Conservation (phyloP, 2,797 vertebrate genomes). For the Bryconaethiops microstoma region DNA sequence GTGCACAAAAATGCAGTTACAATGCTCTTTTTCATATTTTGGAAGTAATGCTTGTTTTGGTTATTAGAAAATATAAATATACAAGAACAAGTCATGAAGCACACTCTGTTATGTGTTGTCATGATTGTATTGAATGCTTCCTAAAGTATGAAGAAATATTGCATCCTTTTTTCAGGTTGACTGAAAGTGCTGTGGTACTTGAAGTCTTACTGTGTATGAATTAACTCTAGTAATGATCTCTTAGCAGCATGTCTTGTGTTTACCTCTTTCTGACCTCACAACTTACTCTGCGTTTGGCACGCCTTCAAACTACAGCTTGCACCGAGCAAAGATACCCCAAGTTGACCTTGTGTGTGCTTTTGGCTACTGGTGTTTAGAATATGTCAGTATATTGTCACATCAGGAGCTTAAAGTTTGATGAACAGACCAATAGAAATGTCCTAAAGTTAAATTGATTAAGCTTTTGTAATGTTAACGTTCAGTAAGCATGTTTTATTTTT, state of each 20-base stretch:
- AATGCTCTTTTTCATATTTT: too few species aligned
- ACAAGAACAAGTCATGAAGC: too few species aligned
- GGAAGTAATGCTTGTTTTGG: too few species aligned
- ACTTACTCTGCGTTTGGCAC: conserved; percentile 17
- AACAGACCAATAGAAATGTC: neutral
- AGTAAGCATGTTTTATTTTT: too few species aligned
- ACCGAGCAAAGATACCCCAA: conserved; percentile 8
- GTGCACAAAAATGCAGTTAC: too few species aligned
- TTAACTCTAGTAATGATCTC: neutral
- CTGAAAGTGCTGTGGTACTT: too few species aligned
- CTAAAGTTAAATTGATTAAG: neutral
- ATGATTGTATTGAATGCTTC: neutral
- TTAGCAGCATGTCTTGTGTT: conserved; percentile 12
- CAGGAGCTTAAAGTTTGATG: neutral
- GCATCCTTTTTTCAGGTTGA: too few species aligned
- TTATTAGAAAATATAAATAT: too few species aligned
- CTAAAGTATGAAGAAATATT: neutral
- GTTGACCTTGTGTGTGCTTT: conserved; percentile 11
- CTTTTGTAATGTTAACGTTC: too few species aligned
- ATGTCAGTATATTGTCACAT: neutral
- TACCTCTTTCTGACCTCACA: conserved; percentile 30
- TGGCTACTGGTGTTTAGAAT: neutral
- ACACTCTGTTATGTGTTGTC: neutral
- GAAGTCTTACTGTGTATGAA: neutral
- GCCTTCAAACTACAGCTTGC: conserved; percentile 22